phyloP scores from a whole-genome alignment of 1,140 invertebrate genomes.

The Drosophila rufa region DNA sequence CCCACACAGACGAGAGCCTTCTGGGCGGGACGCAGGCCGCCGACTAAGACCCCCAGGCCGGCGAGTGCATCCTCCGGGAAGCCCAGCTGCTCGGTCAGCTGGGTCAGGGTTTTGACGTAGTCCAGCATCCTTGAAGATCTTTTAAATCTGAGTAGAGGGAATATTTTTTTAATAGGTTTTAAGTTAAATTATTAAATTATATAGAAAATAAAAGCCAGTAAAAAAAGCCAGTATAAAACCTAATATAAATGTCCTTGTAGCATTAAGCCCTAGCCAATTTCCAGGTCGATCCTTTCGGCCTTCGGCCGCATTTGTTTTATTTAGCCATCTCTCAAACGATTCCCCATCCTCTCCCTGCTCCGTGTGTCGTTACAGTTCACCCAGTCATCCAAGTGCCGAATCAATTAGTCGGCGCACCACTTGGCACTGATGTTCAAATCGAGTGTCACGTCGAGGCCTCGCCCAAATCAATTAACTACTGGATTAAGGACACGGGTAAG shows the following conservation, averaged over 20 bases:
- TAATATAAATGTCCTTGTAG: neutral
- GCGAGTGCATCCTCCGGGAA: neutral
- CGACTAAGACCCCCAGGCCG: neutral
- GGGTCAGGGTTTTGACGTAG: constrained; percentile 15
- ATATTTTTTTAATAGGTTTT: neutral
- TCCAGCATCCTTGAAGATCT: constrained; percentile 6
- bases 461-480: constrained; percentile 95
- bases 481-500: constrained; percentile 92
- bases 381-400: constrained; percentile 95
- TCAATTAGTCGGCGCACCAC: constrained; percentile 94
- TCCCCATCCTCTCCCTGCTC: neutral
- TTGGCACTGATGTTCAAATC: constrained; percentile 93
- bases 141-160: neutral
- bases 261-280: constrained; percentile 2
- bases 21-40: constrained; percentile 21
- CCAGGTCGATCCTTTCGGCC: neutral
- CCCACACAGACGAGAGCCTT: constrained; percentile 43
- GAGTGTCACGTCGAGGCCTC: constrained; percentile 96
- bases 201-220: no score
- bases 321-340: constrained; percentile 10
- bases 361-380: constrained; percentile 89
- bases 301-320: constrained; percentile 19
- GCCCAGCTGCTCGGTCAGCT: constrained; percentile 14
- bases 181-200: no score
- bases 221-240: no score